Evolutionary conservation across 2,113 vertebrate genomes (phyloP), one percentile per base, ranked within the genome.

Genomic region (Ammodytes marinus): DNA sequence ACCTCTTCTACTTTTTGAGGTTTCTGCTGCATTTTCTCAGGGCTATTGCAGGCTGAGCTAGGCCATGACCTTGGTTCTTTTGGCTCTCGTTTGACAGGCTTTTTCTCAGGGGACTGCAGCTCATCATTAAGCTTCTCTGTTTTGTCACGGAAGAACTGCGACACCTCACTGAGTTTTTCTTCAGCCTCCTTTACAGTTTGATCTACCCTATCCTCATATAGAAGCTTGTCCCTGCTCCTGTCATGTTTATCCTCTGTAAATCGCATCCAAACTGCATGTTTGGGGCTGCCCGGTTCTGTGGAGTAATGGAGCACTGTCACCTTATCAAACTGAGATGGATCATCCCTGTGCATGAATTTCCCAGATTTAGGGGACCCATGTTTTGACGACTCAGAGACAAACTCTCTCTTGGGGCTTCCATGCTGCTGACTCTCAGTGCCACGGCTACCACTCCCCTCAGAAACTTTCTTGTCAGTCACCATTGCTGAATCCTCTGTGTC

Each of bases 121-220:
- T 99, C 98, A 86, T 98, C 98, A 7, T 99, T 99, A 45, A 99
- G 90, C 83, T 99, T 99, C 90, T 99, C 98, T 8, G 98, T 99
- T 97, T 98, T 99, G 93, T 99, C 98, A 78, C 98, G 96, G 94
- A 99, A 99, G 94, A 99, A 99, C 92, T 99, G 98, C 14, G 98
- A 99, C 43, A 99, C 98, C 90, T 99, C 96, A 69, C 97, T 97
- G 55, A 99, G 95, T 94, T 99, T 99, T 91, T 99, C 98, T 94
- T 99, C 98, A 8, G 98, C 98, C 91, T 99, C 98, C 90, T 99
- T 99, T 79, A 99, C 98, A 59, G 96, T 97, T 95, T 97, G 97
- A 94, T 99, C 98, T 79, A 99, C 97, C 92, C 98, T 97, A 86
- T 99, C 98, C 95, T 99, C 98, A 90, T 98, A 99, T 17, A 97